Conservation (phyloP, 2,888 invertebrate species). For the Agrochola lychnidis region DNA sequence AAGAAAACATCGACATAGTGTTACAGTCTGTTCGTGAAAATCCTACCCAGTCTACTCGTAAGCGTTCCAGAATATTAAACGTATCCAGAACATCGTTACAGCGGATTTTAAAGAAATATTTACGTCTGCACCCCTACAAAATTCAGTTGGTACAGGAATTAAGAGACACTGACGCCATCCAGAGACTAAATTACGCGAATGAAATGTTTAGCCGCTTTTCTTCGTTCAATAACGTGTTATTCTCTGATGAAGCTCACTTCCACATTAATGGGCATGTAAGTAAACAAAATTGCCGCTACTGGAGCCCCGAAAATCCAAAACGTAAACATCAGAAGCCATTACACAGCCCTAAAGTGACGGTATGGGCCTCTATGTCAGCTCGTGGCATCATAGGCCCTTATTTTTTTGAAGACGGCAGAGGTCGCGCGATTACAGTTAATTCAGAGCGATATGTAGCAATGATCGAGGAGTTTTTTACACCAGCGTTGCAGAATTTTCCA, state of each 20-base stretch:
- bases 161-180: slow-evolving; percentile 34
- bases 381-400: slow-evolving; percentile 62
- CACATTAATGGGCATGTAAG: slow-evolving; percentile 40
- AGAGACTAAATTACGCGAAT: slow-evolving; percentile 37
- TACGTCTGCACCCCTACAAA: slow-evolving; percentile 30
- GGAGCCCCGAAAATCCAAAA: slow-evolving; percentile 52
- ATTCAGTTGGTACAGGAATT: slow-evolving; percentile 21
- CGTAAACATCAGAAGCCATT: slow-evolving; percentile 57
- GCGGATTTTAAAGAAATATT: slow-evolving; percentile 36
- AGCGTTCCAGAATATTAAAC: slow-evolving; percentile 26
- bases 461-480: slow-evolving; percentile 56
- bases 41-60: slow-evolving; percentile 37
- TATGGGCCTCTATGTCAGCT: slow-evolving; percentile 58
- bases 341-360: slow-evolving; percentile 57
- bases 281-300: slow-evolving; percentile 60
- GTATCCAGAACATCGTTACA: slow-evolving; percentile 39
- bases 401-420: slow-evolving; percentile 61
- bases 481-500: slow-evolving; percentile 48
- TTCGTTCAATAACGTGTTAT: slow-evolving; percentile 38
- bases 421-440: slow-evolving; percentile 24
- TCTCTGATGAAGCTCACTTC: slow-evolving; percentile 33
- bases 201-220: slow-evolving; percentile 39
- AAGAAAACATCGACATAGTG: slow-evolving; percentile 36
- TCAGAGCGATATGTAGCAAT: slow-evolving; percentile 53
- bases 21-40: slow-evolving; percentile 29